Evolutionary conservation across 2,888 invertebrate genomes (phyloP).

Genomic region (Norana najaformis): DNA sequence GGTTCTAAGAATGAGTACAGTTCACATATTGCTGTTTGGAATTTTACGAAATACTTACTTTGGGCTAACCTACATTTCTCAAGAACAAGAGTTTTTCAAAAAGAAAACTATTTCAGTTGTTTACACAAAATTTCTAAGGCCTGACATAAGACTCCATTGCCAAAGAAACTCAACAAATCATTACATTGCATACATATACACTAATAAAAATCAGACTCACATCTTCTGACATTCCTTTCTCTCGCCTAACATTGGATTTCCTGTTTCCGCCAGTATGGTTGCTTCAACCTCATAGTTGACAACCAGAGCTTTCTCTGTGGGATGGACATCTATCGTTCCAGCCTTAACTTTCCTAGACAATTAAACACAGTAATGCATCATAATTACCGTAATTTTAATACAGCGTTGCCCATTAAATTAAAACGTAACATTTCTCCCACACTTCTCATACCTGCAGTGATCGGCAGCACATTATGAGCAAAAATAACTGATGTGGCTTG

Average conservation of each 20-base stretch:
- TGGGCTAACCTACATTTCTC: background rate
- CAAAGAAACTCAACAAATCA: background rate
- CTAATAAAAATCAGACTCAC: slow-evolving; percentile 49
- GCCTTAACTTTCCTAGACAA: slow-evolving; percentile 63
- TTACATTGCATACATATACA: background rate
- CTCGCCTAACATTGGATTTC: slow-evolving; percentile 79
- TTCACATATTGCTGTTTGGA: background rate
- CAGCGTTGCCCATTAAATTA: too few relatives aligned
- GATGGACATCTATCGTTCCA: slow-evolving; percentile 84
- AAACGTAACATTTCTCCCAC: too few relatives aligned
- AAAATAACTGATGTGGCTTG: background rate
- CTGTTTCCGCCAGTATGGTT: slow-evolving; percentile 78
- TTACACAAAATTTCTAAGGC: background rate
- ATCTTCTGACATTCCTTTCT: slow-evolving; percentile 83
- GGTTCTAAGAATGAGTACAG: too few relatives aligned
- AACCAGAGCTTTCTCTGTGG: slow-evolving; percentile 81
- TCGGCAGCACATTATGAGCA: background rate
- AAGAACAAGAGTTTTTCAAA: background rate
- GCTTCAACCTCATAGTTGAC: slow-evolving; percentile 86
- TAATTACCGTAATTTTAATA: background rate
- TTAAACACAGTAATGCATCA: background rate
- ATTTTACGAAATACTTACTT: background rate
- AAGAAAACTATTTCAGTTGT: background rate
- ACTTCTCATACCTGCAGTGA: background rate
- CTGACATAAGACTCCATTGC: background rate